A percentile compares a stretch with the other conserved stretches of the same genome.
Conservation (phyloP, 2,888 invertebrate genomes). For the Nemurella pictetii region DNA sequence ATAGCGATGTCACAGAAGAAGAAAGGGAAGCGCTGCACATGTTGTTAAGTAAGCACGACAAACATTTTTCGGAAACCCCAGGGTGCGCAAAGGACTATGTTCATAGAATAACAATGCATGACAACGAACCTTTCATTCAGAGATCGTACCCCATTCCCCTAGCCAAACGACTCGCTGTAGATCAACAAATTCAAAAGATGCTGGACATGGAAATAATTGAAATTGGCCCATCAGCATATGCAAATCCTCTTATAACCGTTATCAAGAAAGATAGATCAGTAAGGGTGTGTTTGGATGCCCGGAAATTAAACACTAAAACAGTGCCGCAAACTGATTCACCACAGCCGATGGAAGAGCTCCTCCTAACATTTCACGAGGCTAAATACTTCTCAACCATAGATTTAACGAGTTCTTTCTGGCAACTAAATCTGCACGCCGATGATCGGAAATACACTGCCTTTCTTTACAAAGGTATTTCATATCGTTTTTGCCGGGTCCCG, state of each 20-base stretch:
- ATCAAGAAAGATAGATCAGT: conserved; percentile 14
- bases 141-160: too few relatives aligned
- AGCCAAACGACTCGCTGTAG: too few relatives aligned
- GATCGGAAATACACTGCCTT: conserved; percentile 24
- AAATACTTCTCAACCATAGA: conserved; percentile 25
- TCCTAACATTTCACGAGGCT: background rate
- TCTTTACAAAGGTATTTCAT: background rate
- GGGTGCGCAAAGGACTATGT: too few relatives aligned
- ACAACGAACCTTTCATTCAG: too few relatives aligned
- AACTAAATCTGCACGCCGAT: background rate
- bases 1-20: too few relatives aligned
- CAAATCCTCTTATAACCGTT: background rate
- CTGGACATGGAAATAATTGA: too few relatives aligned
- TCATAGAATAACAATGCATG: too few relatives aligned
- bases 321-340: conserved; percentile 4
- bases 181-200: too few relatives aligned
- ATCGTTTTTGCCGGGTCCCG: conserved; percentile 20
- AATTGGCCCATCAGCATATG: too few relatives aligned
- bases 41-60: too few relatives aligned
- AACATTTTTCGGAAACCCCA: too few relatives aligned
- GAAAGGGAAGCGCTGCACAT: too few relatives aligned
- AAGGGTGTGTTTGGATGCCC: background rate
- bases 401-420: conserved; percentile 11
- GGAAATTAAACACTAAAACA: conserved; percentile 11
- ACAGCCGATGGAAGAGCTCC: conserved; percentile 18